Conservation (phyloP, 37 sponge, comb jelly and placozoan species). For the Theonella swinhoei region DNA sequence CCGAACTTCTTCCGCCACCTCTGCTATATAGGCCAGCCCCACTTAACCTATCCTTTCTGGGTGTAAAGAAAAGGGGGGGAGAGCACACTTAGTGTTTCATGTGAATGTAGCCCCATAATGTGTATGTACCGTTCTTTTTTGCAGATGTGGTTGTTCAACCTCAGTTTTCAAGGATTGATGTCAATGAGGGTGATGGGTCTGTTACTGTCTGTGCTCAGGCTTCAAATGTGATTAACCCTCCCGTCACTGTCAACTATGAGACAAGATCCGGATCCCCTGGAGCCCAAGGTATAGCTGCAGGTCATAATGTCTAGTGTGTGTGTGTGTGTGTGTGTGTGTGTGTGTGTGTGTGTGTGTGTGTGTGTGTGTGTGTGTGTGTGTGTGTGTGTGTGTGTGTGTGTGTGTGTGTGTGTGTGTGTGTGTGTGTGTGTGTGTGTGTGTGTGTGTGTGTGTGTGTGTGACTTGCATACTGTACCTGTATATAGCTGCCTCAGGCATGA, state of each 20-base stretch:
- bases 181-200: neutral
- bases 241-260: neutral
- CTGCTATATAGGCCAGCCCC: constrained; percentile 25
- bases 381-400: neutral
- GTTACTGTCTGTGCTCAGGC: neutral
- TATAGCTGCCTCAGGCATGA: neutral
- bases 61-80: constrained; percentile 38
- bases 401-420: too few relatives aligned
- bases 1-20: neutral
- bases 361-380: neutral
- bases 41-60: constrained; percentile 48
- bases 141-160: too few relatives aligned
- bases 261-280: too few relatives aligned
- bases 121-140: too few relatives aligned
- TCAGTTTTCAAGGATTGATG: neutral
- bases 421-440: too few relatives aligned
- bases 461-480: neutral
- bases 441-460: too few relatives aligned
- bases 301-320: neutral
- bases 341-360: neutral
- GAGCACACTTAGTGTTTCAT: too few relatives aligned
- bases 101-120: too few relatives aligned
- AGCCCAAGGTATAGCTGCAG: neutral
- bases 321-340: constrained; percentile 6
- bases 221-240: neutral